Evolutionary conservation across 2,888 invertebrate genomes (phyloP), one percentile per base, ranked within the genome.

Genomic region (Trichopria drosophilae): DNA sequence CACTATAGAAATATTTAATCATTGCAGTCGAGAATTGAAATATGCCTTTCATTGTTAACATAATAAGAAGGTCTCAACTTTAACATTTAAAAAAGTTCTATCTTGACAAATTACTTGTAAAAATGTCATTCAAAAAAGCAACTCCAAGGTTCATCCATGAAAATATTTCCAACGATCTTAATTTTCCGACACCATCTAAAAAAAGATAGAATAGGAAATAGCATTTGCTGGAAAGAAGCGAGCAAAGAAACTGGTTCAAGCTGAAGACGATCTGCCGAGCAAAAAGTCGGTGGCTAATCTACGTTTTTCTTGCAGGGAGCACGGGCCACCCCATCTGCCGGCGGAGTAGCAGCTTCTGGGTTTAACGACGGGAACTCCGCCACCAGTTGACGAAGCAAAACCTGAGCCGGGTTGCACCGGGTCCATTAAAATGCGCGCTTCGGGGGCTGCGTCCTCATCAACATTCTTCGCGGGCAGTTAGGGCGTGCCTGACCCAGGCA

Each of bases 311-410:
- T 13, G 32, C 32, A 41, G 47, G 47, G 48, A 52, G 48, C 28
- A 13, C 9, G 2, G 22, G 26, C 37, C 45, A 44, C 35, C 41
- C 39, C 28, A 36, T 40, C 13, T 36, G 28, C 18, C 13, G 37
- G 45, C 42, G 35, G 37, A 34, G 19, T 2, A 23, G 19, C 6
- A 16, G 40, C 37, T 41, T 41, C 46, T 42, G 45, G 44, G 42
- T 41, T 42, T 53, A 53, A 53, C 45, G 53, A 53, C 45, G 45
- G 29, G n/a, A n/a, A n/a, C n/a, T n/a, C n/a, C n/a, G n/a, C n/a
- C n/a, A n/a, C n/a, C n/a, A n/a, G n/a, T n/a, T n/a, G n/a, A n/a
- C n/a, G n/a, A n/a, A n/a, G n/a, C 49, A 45, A 45, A 37, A 53
- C 40, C 29, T 34, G 13, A 34, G 34, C 19, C 15, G 47, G 37